A percentile compares a stretch with the other conserved stretches of the same genome.
Conservation (phyloP, 2,113 vertebrate genomes). For the Lagenorhynchus albirostris region DNA sequence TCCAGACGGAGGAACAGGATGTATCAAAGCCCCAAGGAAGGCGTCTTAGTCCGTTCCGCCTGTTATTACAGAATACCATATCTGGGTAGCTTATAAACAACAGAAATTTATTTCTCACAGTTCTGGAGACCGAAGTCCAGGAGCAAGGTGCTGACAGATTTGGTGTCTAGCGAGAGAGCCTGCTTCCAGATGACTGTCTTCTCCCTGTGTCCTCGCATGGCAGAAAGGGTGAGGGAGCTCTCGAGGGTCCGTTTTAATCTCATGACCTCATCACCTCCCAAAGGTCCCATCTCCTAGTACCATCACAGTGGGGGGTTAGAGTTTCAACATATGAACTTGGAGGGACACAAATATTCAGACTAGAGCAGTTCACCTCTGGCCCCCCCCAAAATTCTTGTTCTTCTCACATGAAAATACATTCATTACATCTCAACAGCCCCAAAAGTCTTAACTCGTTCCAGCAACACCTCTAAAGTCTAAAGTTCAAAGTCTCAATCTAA, state of each 20-base stretch:
- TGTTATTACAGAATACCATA: neutral
- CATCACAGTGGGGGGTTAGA: neutral
- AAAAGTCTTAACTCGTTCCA: neutral
- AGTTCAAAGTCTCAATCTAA: neutral
- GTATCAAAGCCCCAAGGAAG: neutral
- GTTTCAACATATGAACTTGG: neutral
- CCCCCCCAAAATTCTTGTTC: neutral
- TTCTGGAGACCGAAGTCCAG: neutral
- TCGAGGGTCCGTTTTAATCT: neutral
- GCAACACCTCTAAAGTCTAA: neutral
- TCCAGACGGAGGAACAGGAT: neutral
- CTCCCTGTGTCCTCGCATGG: neutral
- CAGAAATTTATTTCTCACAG: neutral
- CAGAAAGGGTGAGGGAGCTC: neutral
- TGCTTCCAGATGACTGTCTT: neutral
- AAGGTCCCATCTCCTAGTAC: neutral
- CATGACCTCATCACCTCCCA: neutral
- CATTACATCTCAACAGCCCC: neutral
- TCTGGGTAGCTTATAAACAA: neutral
- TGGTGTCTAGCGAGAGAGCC: neutral
- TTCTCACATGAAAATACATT: neutral
- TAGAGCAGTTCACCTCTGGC: neutral
- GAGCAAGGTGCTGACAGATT: neutral
- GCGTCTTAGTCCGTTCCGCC: fast-evolving
- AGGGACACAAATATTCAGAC: neutral